Percentiles rank a stretch among this genome's conserved stretches.
These are phyloP conservation scores for Abramis brama DNA, from an alignment of 2,113 vertebrate genomes.

Conservation along the genomic window DNA sequence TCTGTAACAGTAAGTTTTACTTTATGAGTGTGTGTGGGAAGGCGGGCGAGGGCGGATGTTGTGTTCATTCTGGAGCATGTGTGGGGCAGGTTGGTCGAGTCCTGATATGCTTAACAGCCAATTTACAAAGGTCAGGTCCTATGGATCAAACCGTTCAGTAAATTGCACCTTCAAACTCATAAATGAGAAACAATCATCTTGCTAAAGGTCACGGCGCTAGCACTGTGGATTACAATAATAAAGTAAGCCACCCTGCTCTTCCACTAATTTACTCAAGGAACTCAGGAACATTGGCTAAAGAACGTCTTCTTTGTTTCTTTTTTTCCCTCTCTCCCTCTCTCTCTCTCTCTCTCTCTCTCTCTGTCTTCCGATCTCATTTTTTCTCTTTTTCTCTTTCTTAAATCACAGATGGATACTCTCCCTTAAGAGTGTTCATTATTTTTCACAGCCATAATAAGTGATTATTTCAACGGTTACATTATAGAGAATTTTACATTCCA, in stretches of 20 bases:
- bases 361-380: neutral
- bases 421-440: slow-evolving; percentile 46
- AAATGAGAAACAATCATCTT: slow-evolving; percentile 83
- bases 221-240: slow-evolving; percentile 81
- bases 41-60: slow-evolving; percentile 1
- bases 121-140: slow-evolving; percentile 87
- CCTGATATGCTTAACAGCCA: slow-evolving; percentile 84
- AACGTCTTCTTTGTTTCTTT: slow-evolving; percentile 47
- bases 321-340: neutral
- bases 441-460: slow-evolving; percentile 14
- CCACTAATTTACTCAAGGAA: slow-evolving; percentile 64
- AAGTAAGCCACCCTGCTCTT: slow-evolving; percentile 72
- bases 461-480: slow-evolving; percentile 38
- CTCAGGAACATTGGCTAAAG: slow-evolving; percentile 45
- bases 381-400: slow-evolving; percentile 45
- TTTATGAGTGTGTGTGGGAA: slow-evolving; percentile 17
- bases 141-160: slow-evolving; percentile 80
- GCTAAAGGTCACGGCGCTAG: slow-evolving; percentile 79
- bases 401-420: slow-evolving; percentile 39
- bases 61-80: slow-evolving; percentile 64
- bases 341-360: slow-evolving; percentile 39
- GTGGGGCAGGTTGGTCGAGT: slow-evolving; percentile 71
- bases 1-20: slow-evolving; percentile 16
- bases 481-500: neutral
- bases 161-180: slow-evolving; percentile 82